Conservation (phyloP, 2,113 vertebrate genomes). For the Entomyzon cyanotis region DNA sequence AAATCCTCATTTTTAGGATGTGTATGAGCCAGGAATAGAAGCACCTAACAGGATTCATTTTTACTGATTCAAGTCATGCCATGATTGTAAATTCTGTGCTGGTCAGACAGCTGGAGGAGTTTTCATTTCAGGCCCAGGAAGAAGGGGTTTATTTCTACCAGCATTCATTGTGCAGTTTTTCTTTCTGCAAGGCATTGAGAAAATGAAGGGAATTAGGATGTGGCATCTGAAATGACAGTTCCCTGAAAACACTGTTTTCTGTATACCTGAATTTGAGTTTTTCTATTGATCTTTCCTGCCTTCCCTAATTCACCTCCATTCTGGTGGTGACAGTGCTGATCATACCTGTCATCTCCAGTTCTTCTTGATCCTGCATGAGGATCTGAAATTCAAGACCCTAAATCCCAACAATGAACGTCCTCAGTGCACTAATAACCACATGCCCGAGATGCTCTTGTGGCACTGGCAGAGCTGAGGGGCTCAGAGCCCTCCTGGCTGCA, state of each 20-base stretch:
- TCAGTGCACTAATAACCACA: background rate
- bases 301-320: constrained; percentile 2
- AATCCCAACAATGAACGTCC: background rate
- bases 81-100: constrained; percentile 18
- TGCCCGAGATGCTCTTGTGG: accelerated
- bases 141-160: constrained; percentile 2
- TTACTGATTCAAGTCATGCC: constrained; percentile 41
- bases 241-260: background rate
- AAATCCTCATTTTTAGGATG: constrained; percentile 10
- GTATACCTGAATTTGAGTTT: background rate
- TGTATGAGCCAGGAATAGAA: background rate
- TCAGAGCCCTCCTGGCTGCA: background rate
- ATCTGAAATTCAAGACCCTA: background rate
- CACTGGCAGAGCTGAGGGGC: background rate
- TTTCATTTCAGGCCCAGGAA: constrained; percentile 37
- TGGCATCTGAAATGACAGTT: constrained; percentile 14
- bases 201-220: constrained; percentile 50
- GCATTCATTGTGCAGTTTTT: background rate
- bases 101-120: constrained; percentile 26
- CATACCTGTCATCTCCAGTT: background rate
- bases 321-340: background rate
- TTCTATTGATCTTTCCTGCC: background rate
- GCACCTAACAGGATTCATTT: background rate
- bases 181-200: constrained; percentile 15
- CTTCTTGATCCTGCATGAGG: background rate